Conservation (phyloP, 2,797 vertebrate genomes). For the Enteromius paludinosus region DNA sequence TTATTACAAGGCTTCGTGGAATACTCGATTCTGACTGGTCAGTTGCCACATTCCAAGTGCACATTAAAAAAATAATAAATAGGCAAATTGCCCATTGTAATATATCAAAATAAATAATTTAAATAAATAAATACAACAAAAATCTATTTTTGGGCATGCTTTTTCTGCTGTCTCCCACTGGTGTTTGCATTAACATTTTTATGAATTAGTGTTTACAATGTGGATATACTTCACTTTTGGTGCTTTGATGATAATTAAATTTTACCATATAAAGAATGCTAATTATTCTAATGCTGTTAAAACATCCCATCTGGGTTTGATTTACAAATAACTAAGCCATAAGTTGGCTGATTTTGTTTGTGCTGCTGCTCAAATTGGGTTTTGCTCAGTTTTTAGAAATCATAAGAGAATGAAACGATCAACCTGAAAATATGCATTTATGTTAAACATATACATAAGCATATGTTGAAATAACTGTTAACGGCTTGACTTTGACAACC, state of each 20-base stretch:
- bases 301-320: background rate
- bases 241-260: background rate
- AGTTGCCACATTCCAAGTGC: too few relatives aligned
- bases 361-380: background rate
- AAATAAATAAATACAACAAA: too few relatives aligned
- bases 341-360: background rate
- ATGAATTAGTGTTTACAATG: background rate
- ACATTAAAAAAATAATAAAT: too few relatives aligned
- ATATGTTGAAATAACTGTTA: background rate
- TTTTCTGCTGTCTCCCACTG: background rate
- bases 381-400: background rate
- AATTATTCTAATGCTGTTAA: background rate
- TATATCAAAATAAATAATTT: too few relatives aligned
- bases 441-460: background rate
- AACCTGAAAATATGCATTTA: background rate
- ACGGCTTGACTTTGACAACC: background rate
- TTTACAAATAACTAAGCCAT: background rate
- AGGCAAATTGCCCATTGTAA: too few relatives aligned
- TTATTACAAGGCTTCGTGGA: too few relatives aligned
- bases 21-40: too few relatives aligned
- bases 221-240: background rate
- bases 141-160: background rate
- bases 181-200: background rate
- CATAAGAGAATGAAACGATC: background rate
- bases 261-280: background rate